These are phyloP conservation scores for Glaucidium brasilianum DNA, from an alignment of 2,113 vertebrate genomes.

Conservation along the genomic window DNA sequence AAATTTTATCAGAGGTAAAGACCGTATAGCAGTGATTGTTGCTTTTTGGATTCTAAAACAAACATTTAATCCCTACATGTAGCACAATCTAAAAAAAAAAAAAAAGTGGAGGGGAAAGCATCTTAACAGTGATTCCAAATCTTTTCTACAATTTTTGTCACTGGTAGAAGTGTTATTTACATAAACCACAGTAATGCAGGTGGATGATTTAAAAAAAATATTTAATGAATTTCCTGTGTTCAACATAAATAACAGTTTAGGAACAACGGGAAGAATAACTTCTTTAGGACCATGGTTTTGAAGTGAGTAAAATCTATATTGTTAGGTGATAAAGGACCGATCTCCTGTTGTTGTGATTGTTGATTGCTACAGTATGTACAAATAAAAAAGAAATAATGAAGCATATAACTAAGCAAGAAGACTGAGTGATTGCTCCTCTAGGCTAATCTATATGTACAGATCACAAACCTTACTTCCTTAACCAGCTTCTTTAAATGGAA, in stretches of 20 bases:
- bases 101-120: neutral
- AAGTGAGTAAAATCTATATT: neutral
- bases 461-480: neutral
- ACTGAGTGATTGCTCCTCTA: neutral
- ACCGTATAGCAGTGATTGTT: neutral
- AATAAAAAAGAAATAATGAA: neutral
- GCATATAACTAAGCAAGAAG: neutral
- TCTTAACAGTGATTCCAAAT: neutral
- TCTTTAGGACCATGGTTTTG: neutral
- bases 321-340: neutral
- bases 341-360: neutral
- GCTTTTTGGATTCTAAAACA: neutral
- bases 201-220: neutral
- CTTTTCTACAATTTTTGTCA: neutral
- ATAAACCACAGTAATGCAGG: neutral
- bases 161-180: neutral
- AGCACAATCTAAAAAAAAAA: neutral
- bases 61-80: neutral
- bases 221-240: neutral
- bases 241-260: neutral
- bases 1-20: neutral
- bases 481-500: neutral
- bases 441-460: neutral
- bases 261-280: neutral
- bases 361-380: neutral